phyloP scores from a whole-genome alignment of 35 echinoderm and acorn worm genomes.

The Apostichopus japonicus region DNA sequence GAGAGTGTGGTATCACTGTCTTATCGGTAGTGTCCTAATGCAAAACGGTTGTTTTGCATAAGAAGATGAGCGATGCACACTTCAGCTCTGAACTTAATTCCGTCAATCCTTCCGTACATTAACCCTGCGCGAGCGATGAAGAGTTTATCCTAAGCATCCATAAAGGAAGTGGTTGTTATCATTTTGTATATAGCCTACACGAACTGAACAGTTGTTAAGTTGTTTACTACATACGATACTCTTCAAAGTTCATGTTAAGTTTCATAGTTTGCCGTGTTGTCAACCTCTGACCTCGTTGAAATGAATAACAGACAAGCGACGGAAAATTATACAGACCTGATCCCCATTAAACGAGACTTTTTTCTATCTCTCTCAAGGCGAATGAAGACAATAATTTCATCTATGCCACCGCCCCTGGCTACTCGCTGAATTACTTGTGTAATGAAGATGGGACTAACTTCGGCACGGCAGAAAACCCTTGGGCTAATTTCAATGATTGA shows the following conservation, averaged over 20 bases:
- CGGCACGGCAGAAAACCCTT: constrained; percentile 13
- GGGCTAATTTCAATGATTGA: constrained; percentile 13
- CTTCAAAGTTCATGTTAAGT: not conserved
- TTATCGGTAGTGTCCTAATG: no score
- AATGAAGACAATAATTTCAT: constrained; percentile 32
- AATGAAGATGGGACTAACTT: constrained; percentile 29
- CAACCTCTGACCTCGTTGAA: constrained; percentile 27
- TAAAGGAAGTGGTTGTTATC: no score
- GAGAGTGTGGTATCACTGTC: no score
- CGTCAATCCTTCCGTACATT: no score
- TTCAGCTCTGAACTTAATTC: no score
- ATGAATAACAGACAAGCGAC: constrained; percentile 27
- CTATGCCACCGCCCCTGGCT: constrained; percentile 26
- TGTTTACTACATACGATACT: not conserved
- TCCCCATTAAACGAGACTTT: constrained; percentile 21
- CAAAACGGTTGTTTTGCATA: no score
- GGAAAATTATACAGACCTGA: constrained; percentile 37
- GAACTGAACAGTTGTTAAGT: no score
- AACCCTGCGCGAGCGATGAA: no score
- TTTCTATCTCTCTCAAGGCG: not conserved
- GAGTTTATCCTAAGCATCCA: no score
- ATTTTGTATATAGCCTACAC: no score
- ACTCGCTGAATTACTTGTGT: constrained; percentile 15
- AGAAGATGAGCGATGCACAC: no score
- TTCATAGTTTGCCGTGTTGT: not conserved